Conservation (phyloP, 2,888 invertebrate species). For the Perizoma affinitatum region DNA sequence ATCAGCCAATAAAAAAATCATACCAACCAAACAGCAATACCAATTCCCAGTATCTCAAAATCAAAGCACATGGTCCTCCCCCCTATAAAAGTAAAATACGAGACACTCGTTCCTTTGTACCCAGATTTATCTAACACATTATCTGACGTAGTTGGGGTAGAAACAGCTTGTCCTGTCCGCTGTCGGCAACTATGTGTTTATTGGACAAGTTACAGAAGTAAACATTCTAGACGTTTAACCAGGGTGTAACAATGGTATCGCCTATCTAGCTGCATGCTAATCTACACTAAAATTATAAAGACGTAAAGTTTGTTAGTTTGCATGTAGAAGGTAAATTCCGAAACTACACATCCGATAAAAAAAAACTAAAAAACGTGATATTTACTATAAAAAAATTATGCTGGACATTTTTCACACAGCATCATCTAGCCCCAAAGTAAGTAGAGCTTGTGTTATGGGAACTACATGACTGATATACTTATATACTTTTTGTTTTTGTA, state of each 20-base stretch:
- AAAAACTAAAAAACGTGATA: no score
- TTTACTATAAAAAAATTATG: no score
- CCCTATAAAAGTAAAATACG: constrained; percentile 35
- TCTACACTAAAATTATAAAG: no score
- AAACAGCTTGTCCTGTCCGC: constrained; percentile 23
- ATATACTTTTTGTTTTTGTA: no score
- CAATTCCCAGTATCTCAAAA: constrained; percentile 10
- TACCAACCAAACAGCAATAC: constrained; percentile 12
- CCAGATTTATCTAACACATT: constrained; percentile 39
- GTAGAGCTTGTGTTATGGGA: no score
- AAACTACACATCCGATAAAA: no score
- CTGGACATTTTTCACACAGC: no score
- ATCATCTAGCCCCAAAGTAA: no score
- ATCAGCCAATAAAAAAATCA: no score
- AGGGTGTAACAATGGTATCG: not conserved
- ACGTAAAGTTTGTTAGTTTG: no score
- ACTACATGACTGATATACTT: no score
- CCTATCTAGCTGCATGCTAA: not conserved
- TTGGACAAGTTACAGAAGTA: constrained; percentile 28
- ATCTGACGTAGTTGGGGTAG: constrained; percentile 22
- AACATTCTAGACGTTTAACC: constrained; percentile 16
- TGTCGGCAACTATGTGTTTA: constrained; percentile 28
- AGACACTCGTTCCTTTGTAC: constrained; percentile 29
- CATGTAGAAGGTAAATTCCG: no score
- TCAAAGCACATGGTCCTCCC: constrained; percentile 1